A percentile compares a stretch with the other conserved stretches of the same genome.
Conservation (phyloP, 2,113 vertebrate species). For the Psilopogon haemacephalus region DNA sequence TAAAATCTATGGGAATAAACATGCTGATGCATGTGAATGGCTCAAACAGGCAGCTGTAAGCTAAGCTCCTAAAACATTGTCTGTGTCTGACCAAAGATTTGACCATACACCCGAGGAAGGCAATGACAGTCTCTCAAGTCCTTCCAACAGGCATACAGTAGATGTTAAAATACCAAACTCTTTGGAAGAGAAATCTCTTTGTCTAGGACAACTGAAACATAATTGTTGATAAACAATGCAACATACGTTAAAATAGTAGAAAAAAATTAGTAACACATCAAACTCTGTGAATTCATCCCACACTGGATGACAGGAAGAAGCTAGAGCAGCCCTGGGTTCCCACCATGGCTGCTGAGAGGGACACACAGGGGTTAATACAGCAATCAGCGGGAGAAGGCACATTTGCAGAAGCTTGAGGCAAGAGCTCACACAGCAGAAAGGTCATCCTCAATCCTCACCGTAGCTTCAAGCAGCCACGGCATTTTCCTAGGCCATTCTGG, state of each 20-base stretch:
- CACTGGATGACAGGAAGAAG: not conserved
- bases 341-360: not conserved
- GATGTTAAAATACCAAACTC: too few species aligned
- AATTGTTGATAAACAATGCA: not conserved
- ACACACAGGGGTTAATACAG: not conserved
- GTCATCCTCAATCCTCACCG: constrained; percentile 8
- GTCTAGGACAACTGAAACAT: not conserved
- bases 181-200: not conserved
- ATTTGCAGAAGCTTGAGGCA: not conserved
- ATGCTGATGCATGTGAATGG: not conserved
- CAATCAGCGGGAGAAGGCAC: not conserved
- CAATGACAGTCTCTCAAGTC: not conserved
- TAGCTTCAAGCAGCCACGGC: constrained; percentile 27
- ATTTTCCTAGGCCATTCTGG: constrained; percentile 38
- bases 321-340: not conserved
- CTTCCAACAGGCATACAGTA: not conserved
- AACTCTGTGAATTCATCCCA: not conserved
- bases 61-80: not conserved
- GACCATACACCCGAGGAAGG: not conserved
- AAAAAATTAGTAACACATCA: not conserved
- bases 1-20: not conserved
- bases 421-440: constrained; percentile 26
- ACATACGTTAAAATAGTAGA: not conserved
- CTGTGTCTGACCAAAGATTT: not conserved
- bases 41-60: not conserved